Percentiles rank a stretch among this genome's conserved stretches.
phyloP scores from a whole-genome alignment of 1,140 invertebrate species.

The Leptinotarsa lineolata region DNA sequence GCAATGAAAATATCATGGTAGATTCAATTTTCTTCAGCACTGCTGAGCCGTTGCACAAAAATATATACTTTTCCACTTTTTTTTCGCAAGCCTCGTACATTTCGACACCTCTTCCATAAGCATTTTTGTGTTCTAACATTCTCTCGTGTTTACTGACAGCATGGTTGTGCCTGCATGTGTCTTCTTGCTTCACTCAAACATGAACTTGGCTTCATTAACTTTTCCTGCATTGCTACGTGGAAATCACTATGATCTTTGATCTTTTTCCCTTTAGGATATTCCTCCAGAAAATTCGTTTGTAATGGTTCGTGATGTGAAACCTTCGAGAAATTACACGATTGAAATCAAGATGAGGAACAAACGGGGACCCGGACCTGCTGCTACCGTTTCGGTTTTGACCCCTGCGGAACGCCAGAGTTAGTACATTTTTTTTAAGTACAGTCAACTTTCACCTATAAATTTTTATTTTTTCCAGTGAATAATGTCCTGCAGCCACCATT shows the following conservation, averaged over 20 bases:
- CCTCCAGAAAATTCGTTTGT: conserved; percentile 70
- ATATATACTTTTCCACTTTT: no score
- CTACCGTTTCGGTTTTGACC: conserved; percentile 67
- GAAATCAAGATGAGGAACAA: conserved; percentile 79
- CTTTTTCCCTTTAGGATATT: conserved; percentile 66
- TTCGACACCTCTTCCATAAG: conserved; percentile 16
- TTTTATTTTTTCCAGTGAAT: conserved; percentile 54
- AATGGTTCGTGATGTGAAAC: conserved; percentile 77
- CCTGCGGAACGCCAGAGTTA: conserved; percentile 67
- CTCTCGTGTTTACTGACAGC: conserved; percentile 4
- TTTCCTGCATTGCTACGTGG: neutral
- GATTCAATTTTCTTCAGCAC: no score
- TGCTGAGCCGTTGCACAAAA: no score
- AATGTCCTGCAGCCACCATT: conserved; percentile 69
- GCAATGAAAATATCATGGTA: no score
- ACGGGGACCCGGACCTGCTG: conserved; percentile 76
- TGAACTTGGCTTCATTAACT: neutral
- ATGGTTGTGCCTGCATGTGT: conserved; percentile 8
- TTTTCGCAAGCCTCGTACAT: neutral
- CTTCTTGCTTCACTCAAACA: neutral
- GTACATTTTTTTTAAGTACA: conserved; percentile 29
- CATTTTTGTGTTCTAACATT: conserved; percentile 18
- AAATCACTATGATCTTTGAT: neutral
- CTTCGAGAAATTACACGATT: conserved; percentile 76
- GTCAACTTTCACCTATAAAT: neutral